Evolutionary conservation across 2,888 invertebrate genomes (phyloP).

Genomic region (Aphodius sticticus): DNA sequence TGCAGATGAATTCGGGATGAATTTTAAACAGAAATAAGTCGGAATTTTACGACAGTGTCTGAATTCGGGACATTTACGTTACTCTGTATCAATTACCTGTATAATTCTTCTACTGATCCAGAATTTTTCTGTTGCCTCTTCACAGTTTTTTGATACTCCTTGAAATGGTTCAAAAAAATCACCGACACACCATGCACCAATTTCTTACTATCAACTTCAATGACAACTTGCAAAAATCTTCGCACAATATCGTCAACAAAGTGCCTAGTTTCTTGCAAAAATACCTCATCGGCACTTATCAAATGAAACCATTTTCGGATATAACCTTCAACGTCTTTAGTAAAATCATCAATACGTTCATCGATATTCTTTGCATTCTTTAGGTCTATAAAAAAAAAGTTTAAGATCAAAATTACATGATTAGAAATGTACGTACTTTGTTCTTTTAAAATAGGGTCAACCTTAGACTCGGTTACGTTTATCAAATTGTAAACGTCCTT

Average conservation of each 20-base stretch:
- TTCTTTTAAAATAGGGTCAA: background rate
- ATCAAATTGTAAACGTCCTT: slow-evolving; percentile 11
- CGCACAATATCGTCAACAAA: slow-evolving; percentile 59
- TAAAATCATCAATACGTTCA: slow-evolving; percentile 52
- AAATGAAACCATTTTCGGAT: slow-evolving; percentile 63
- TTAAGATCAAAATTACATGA: background rate
- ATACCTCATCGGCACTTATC: slow-evolving; percentile 61
- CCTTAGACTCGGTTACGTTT: background rate
- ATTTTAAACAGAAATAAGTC: too few relatives aligned
- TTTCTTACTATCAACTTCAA: slow-evolving; percentile 57
- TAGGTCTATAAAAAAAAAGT: background rate
- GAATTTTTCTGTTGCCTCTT: slow-evolving; percentile 65
- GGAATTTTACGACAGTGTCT: too few relatives aligned
- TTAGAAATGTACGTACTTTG: background rate
- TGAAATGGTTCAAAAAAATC: slow-evolving; percentile 68
- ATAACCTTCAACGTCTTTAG: slow-evolving; percentile 60
- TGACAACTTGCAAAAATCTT: slow-evolving; percentile 56
- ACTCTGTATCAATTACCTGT: slow-evolving; percentile 55
- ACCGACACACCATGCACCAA: slow-evolving; percentile 61
- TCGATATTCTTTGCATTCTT: slow-evolving; percentile 37
- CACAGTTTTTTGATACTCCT: slow-evolving; percentile 70
- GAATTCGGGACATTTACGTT: background rate
- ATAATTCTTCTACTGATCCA: slow-evolving; percentile 61
- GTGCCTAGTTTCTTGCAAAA: slow-evolving; percentile 58
- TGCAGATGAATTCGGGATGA: too few relatives aligned